A percentile compares a stretch with the other conserved stretches of the same genome.
Evolutionary conservation across 2,888 invertebrate species (phyloP).

Genomic region (Sarcophaga subvicina): DNA sequence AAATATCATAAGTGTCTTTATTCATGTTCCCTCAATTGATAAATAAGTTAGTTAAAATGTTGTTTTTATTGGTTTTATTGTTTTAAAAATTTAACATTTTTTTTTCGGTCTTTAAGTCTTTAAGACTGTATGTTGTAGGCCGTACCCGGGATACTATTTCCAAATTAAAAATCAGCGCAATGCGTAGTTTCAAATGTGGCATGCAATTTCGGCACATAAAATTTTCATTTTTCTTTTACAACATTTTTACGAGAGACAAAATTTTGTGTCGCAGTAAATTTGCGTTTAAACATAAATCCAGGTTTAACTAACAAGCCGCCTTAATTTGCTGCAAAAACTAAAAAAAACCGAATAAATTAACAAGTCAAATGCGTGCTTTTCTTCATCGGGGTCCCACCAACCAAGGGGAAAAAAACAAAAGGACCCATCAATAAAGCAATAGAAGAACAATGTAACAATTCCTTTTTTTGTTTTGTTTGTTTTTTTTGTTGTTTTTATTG

Average conservation of each 20-base stretch:
- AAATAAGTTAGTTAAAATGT: no score
- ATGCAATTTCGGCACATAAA: conserved; percentile 26
- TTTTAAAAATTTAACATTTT: no score
- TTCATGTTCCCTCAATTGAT: no score
- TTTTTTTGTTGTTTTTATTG: not conserved
- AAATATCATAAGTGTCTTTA: no score
- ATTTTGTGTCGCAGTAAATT: conserved; percentile 61
- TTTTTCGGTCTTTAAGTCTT: no score
- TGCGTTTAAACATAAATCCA: conserved; percentile 60
- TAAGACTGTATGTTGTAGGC: no score
- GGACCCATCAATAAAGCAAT: conserved; percentile 62
- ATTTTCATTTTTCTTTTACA: conserved; percentile 34
- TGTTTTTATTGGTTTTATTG: no score
- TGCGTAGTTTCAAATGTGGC: no score
- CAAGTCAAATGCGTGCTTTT: conserved; percentile 45
- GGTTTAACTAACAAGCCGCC: conserved; percentile 62
- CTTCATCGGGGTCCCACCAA: conserved; percentile 38
- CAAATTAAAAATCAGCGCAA: conserved; percentile 18
- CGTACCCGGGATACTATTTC: no score
- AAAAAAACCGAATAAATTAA: conserved; percentile 1
- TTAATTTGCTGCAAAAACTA: conserved; percentile 49
- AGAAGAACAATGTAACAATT: conserved; percentile 65
- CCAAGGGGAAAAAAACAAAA: conserved; percentile 26
- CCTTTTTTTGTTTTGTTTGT: no score
- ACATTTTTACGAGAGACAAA: conserved; percentile 50